Base-by-base conservation (phyloP, 1,140 invertebrate species). In the Drosophila quadrilineata region DNA sequence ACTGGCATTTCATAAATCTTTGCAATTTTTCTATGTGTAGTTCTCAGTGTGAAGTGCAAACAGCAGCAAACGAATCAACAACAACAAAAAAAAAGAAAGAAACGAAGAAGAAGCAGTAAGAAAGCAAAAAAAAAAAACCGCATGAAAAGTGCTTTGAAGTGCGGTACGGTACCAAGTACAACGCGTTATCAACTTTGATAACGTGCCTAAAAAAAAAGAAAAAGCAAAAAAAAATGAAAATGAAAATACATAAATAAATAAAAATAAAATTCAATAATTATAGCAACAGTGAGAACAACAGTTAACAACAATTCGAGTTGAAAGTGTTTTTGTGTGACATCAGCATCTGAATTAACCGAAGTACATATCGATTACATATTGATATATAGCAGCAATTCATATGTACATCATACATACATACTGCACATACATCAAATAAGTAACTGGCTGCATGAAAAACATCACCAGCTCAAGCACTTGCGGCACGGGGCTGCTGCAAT, bases 361-460 rank as follows among this genome's bases (percentile, higher is more conserved):
- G n/a, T 35, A 38, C 3, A 43, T 16, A 12, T 16, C n/a, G n/a
- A n/a, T n/a, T 10, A 24, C 40, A 22, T n/a, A 21, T 10, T 22
- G 12, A 21, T 9, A 43, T 1, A 14, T 10, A 43, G 21, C 6
- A 3, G 10, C 5, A 40, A 36, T 21, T 24, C 29, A 57, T 16
- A 36, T 14, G 14, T 6, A 48, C 6, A 35, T 8, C 17, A 40
- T 4, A 12, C 6, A 10, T 16, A 24, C 10, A 35, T 5, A 33
- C 8, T 29, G 36, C 6, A 66, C 10, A 12, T 16, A 29, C 31
- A 31, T 22, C n/a, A 50, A 17, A 52, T 50, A 40, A 62, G 63
- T 79, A 85, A 59, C 75, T 86, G 80, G 80, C 82, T 87, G 85
- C 85, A 88, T 88, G 85, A 88, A 88, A 88, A 88, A 88, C 73